Base-by-base conservation (phyloP, 2,888 invertebrate species). In the Drosophila infuscata region DNA sequence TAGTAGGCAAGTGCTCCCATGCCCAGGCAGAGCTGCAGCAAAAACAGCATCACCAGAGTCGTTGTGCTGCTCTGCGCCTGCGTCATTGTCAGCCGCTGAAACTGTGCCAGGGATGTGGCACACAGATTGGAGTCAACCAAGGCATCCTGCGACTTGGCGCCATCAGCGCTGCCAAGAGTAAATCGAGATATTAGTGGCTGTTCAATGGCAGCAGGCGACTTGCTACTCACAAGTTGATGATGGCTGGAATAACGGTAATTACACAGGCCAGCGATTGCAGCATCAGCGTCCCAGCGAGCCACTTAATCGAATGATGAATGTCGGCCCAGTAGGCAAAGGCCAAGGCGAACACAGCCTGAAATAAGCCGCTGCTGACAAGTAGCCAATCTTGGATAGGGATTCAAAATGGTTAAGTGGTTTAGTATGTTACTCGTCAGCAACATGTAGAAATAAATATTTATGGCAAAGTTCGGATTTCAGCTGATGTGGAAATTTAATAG, bases 311-410 rank as follows among this genome's bases (percentile, higher is more conserved):
- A 87, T 95, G 95, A 43, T 94, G 93, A 87, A 94, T 93, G 74
- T 95, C 94, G 1, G 95, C 95, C 94, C 94, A 95, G 82, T 95
- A 95, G 9, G 95, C 94, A 20, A 95, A 91, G 1, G 91, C 63
- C 30, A 95, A 77, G 0, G 94, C 95, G 43, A 95, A 92, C 6
- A 94, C 32, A 4, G 94, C 94, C 73, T 94, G 94, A 56, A 94
- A 93, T 6, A 95, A 91, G 48, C 95, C 94, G 70, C 94, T 94
- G 54, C 93, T 91, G 7, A 94, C 94, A 35, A 95, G 87, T 1
- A 95, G 89, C 95, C 95, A 95, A 85, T 95, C 95, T 95, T 81
- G 17, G 30, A 29, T n/a, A 30, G n/a, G 5, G 29, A 15, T 11
- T 17, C 3, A 46, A 29, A 36, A 7, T 3, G 41, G n/a, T 41